Base-by-base conservation (phyloP, 2,888 invertebrate genomes). In the Thera britannica region DNA sequence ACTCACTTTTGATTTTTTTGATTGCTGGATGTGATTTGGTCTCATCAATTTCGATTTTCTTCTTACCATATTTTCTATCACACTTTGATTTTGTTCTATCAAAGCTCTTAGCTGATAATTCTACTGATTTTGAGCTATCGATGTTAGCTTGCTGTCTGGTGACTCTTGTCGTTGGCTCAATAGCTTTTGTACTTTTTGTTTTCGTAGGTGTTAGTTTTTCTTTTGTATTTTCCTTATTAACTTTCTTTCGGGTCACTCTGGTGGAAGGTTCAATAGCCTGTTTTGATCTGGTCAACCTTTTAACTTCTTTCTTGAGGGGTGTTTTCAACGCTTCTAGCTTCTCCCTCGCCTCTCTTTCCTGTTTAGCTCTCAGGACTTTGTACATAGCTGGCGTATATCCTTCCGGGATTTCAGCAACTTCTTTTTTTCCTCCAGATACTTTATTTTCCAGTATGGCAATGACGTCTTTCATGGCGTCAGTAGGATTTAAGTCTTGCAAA, bases 401-500 rank as follows among this genome's bases (percentile, higher is more conserved):
- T 75, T 86, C 82, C 34, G 89, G 77, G 2, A 77, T 79, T 44
- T 83, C 78, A 7, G 61, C 51, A 7, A 88, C 88, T 65, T 88
- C 90, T 73, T 88, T 90, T 11, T 57, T n/a, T 4, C 65, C 88
- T 0, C 89, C 89, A 0, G 86, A 67, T 34, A 87, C 80, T 80
- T 94, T 95, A 67, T 95, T 95, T 75, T 94, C 95, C 77, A 95
- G 95, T 79, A 92, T 95, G 51, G 95, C 94, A 64, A 96, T 88
- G 0, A 97, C 95, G 73, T 95, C 95, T 71, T 95, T 90, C 97
- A 97, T 97, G 0, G 96, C 96, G 58, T 95, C 95, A 0, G 97
- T 97, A 0, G 96, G 96, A 78, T 95, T 95, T 65, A 94, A 75
- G n/a, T 84, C 83, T 61, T 88, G 83, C 60, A 95, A 83, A 75